Evolutionary conservation across 2,113 vertebrate species (phyloP).

Genomic region (Cromileptes altivelis): DNA sequence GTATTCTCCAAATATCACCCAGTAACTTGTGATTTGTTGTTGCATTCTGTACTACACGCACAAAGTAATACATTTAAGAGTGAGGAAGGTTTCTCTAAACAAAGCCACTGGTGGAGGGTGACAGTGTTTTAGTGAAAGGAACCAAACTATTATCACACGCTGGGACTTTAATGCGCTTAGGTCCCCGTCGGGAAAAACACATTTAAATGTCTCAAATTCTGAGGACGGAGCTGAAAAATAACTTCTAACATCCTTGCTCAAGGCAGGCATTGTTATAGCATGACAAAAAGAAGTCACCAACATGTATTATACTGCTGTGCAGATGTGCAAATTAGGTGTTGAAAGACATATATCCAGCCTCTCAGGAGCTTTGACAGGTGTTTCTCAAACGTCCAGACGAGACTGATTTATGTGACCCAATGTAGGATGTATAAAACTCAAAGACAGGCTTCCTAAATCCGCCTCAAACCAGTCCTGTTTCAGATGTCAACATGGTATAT

Average conservation of each 20-base stretch:
- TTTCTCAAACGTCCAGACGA: not conserved
- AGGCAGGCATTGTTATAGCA: not conserved
- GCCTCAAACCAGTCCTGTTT: not conserved
- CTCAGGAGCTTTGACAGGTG: not conserved
- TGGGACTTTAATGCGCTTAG: not conserved
- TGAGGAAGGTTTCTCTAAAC: too few species aligned
- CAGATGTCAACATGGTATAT: not conserved
- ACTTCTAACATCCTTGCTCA: not conserved
- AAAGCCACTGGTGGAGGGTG: too few species aligned
- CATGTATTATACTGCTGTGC: not conserved
- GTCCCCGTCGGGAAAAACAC: not conserved
- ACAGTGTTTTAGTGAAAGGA: not conserved
- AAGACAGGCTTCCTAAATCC: not conserved
- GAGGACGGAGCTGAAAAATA: not conserved
- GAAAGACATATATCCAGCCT: not conserved
- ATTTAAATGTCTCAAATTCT: not conserved
- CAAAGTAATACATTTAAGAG: too few species aligned
- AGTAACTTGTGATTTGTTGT: not conserved
- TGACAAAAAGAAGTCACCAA: not conserved
- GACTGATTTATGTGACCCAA: not conserved
- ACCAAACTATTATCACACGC: not conserved
- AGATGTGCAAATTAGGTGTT: not conserved
- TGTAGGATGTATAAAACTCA: not conserved
- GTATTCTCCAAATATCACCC: not conserved
- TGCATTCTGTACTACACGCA: not conserved